These are phyloP conservation scores for Eubucco bourcierii DNA, from an alignment of 2,113 vertebrate species.

Conservation along the genomic window DNA sequence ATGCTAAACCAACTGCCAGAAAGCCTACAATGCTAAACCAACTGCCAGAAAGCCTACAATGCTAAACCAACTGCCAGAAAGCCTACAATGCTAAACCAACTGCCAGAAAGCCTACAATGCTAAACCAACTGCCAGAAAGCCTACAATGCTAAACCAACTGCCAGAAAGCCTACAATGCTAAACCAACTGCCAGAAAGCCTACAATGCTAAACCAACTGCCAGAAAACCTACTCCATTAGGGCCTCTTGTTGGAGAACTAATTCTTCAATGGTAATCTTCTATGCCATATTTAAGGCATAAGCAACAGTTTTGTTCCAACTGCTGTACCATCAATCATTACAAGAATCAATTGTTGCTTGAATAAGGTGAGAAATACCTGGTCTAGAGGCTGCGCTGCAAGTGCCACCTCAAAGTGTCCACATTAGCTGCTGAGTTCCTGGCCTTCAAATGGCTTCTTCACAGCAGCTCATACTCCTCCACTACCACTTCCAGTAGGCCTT, in stretches of 20 bases:
- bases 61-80: neutral
- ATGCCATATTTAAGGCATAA: neutral
- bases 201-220: neutral
- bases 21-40: neutral
- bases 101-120: neutral
- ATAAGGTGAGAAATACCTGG: neutral
- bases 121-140: neutral
- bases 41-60: neutral
- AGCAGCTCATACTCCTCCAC: neutral
- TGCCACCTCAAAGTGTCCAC: neutral
- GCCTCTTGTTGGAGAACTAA: neutral
- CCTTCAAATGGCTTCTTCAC: rapidly evolving
- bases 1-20: neutral
- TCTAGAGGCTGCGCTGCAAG: neutral
- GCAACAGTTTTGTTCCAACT: neutral
- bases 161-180: neutral
- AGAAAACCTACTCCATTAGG: neutral
- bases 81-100: neutral
- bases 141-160: neutral
- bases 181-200: no score
- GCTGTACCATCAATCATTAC: neutral
- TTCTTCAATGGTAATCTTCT: neutral
- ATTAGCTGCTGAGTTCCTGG: rapidly evolving
- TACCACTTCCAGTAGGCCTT: neutral
- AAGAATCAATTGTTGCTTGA: neutral